phyloP scores from a whole-genome alignment of 30 jellyfish, hydroid and myxozoan species.

The Pelagia noctiluca region DNA sequence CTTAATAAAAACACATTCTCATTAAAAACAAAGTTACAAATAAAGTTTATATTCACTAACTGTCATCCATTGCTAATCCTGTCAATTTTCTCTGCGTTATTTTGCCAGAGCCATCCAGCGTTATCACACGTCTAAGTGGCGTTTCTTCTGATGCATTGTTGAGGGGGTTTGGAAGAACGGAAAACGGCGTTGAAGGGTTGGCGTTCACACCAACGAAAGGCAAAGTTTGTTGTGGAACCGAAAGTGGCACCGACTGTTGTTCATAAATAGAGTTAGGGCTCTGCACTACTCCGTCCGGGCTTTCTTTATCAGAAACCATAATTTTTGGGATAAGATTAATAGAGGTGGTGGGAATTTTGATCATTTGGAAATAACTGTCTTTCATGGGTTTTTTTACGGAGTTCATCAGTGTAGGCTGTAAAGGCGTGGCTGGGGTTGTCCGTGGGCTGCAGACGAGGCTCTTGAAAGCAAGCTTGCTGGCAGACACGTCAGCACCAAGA shows the following conservation, averaged over 20 bases:
- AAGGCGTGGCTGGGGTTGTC: too few species aligned
- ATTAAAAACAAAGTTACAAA: too few species aligned
- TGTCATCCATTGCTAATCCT: not conserved
- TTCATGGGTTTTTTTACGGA: not conserved
- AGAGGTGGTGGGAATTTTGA: not conserved
- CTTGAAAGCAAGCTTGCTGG: not conserved
- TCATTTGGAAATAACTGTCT: slow-evolving; percentile 12
- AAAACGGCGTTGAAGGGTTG: not conserved
- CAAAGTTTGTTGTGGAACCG: too few species aligned
- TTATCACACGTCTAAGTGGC: not conserved
- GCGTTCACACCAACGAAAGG: not conserved
- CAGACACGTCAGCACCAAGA: slow-evolving; percentile 16
- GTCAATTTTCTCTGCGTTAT: slow-evolving; percentile 1
- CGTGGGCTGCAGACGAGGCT: not conserved
- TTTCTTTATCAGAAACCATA: slow-evolving; percentile 1
- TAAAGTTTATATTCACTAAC: too few species aligned
- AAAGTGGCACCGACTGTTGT: too few species aligned
- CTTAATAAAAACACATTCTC: too few species aligned
- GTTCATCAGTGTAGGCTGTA: too few species aligned
- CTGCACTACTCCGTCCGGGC: not conserved
- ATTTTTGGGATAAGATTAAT: not conserved
- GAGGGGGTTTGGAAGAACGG: slow-evolving; percentile 46
- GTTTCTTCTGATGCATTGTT: slow-evolving; percentile 5
- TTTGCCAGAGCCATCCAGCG: not conserved
- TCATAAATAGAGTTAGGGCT: too few species aligned